A percentile compares a stretch with the other conserved stretches of the same genome.
Evolutionary conservation across 2,113 vertebrate genomes (phyloP).

Genomic region (Ramphastos sulfuratus): DNA sequence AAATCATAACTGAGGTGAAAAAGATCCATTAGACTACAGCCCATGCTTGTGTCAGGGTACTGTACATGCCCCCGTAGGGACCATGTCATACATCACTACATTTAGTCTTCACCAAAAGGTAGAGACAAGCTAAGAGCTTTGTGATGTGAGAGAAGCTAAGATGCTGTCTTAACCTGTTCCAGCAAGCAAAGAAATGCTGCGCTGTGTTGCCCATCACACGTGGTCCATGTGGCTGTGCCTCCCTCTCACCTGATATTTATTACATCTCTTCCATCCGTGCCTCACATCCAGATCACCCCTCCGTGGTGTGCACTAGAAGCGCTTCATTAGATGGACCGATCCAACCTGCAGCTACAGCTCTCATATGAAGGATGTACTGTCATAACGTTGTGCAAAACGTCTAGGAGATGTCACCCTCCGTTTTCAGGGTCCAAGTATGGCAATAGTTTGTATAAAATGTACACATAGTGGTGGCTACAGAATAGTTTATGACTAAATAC

Average conservation of each 20-base stretch:
- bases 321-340: not conserved
- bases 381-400: not conserved
- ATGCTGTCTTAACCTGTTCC: not conserved
- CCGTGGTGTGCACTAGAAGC: not conserved
- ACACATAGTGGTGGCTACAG: slow-evolving; percentile 29
- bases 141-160: not conserved
- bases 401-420: not conserved
- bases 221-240: not conserved
- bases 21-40: not conserved
- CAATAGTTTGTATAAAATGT: slow-evolving; percentile 56
- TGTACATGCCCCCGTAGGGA: not conserved
- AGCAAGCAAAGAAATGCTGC: not conserved
- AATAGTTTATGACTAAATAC: slow-evolving; percentile 53
- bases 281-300: not conserved
- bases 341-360: not conserved
- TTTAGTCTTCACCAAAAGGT: not conserved
- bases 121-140: not conserved
- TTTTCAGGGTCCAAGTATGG: not conserved
- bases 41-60: not conserved
- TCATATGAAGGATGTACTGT: slow-evolving; percentile 1
- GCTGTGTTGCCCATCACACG: accelerated
- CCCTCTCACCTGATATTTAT: not conserved
- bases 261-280: not conserved
- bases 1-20: not conserved
- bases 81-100: not conserved